Evolutionary conservation across 2,797 vertebrate genomes (phyloP).

Genomic region (Anguilla obscura): DNA sequence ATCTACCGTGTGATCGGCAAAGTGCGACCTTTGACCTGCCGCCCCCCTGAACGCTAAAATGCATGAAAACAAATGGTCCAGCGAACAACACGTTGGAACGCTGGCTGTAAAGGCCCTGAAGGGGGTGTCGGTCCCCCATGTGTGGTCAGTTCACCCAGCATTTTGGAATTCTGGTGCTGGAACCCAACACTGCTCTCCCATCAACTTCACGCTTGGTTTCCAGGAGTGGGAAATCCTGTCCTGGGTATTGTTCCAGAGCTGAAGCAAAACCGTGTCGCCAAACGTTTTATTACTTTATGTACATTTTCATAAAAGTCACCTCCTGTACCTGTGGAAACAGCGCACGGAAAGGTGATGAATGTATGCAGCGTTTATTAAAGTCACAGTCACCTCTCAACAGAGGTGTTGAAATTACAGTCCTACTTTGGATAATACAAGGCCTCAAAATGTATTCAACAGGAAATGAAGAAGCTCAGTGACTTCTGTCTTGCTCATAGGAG

Average conservation of each 20-base stretch:
- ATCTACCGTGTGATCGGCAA: neutral
- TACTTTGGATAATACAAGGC: slow-evolving; percentile 57
- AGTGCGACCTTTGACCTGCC: neutral
- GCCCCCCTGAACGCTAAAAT: neutral
- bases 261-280: neutral
- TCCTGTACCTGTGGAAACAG: slow-evolving; percentile 54
- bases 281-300: neutral
- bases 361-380: slow-evolving; percentile 60
- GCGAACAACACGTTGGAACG: neutral
- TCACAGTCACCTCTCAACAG: slow-evolving; percentile 62
- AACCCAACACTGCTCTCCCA: too few relatives aligned
- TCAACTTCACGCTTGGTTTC: too few relatives aligned
- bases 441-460: slow-evolving; percentile 68
- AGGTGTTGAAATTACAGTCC: slow-evolving; percentile 45
- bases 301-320: slow-evolving; percentile 38
- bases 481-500: slow-evolving; percentile 70
- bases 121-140: too few relatives aligned
- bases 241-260: too few relatives aligned
- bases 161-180: too few relatives aligned
- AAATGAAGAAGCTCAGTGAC: slow-evolving; percentile 65
- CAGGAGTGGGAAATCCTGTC: too few relatives aligned
- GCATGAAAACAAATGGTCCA: neutral
- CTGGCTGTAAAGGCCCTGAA: too few relatives aligned
- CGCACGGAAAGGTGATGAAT: slow-evolving; percentile 57
- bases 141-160: too few relatives aligned